phyloP scores from a whole-genome alignment of 2,113 vertebrate species.

The Megaceryle maxima region DNA sequence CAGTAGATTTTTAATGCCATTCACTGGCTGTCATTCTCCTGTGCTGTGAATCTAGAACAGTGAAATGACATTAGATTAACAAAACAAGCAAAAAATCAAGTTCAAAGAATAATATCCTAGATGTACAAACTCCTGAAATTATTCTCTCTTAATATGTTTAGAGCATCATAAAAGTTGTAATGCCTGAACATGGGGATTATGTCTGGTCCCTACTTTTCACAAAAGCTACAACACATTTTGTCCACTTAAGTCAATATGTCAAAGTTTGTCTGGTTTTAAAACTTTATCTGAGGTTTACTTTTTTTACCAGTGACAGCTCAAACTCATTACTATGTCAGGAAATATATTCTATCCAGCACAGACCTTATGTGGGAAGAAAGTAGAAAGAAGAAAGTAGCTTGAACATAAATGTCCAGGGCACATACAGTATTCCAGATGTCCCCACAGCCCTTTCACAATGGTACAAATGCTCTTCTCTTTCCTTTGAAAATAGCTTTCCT shows the following conservation, averaged over 20 bases:
- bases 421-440: neutral
- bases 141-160: neutral
- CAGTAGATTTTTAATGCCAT: neutral
- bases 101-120: neutral
- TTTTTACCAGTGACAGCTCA: neutral
- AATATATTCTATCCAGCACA: neutral
- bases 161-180: neutral
- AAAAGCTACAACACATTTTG: neutral
- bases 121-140: neutral
- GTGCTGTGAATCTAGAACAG: neutral
- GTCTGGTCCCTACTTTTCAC: neutral
- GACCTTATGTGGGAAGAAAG: neutral
- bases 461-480: neutral
- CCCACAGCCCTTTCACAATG: neutral
- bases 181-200: neutral
- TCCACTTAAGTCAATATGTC: neutral
- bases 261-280: slow-evolving; percentile 35
- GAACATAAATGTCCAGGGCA: neutral
- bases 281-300: neutral
- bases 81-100: neutral
- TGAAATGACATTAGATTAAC: neutral
- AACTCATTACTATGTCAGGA: neutral
- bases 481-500: neutral
- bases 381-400: neutral
- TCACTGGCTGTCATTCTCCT: neutral